A percentile compares a stretch with the other conserved stretches of the same genome.
These are phyloP conservation scores for Cecidostiba fungosa DNA, from an alignment of 2,888 invertebrate genomes.

Conservation along the genomic window DNA sequence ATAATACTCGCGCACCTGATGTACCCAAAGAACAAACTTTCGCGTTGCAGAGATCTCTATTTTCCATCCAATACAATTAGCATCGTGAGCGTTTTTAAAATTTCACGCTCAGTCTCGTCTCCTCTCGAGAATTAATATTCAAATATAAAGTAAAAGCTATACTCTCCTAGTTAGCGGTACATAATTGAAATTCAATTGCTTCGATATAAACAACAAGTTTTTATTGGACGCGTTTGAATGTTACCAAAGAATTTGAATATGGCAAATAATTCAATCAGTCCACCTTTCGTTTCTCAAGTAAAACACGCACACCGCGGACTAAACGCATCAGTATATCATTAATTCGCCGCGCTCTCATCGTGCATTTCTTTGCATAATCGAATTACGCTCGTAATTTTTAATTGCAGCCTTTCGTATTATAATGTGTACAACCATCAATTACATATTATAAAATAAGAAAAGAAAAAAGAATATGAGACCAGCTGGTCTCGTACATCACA, in stretches of 20 bases:
- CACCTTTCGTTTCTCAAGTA: not conserved
- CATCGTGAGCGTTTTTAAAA: slow-evolving; percentile 17
- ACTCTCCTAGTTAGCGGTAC: not conserved
- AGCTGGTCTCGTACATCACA: not conserved
- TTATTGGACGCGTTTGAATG: slow-evolving; percentile 1
- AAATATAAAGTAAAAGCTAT: slow-evolving; percentile 28
- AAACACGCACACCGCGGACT: not conserved
- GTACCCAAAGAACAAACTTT: slow-evolving; percentile 33
- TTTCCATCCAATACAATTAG: slow-evolving; percentile 19
- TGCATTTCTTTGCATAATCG: slow-evolving; percentile 11
- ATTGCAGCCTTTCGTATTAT: not conserved
- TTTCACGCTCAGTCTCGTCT: slow-evolving; percentile 41
- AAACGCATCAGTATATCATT: no score
- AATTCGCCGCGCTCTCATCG: not conserved
- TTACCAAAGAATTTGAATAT: not conserved
- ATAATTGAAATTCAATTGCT: slow-evolving; percentile 25
- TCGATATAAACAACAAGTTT: not conserved
- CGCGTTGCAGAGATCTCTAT: not conserved
- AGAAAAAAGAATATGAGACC: not conserved
- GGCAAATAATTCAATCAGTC: not conserved
- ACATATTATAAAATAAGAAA: not conserved
- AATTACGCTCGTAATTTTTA: not conserved
- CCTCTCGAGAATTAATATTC: slow-evolving; percentile 43
- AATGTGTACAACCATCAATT: not conserved
- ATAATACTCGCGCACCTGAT: not conserved